Base-by-base conservation (phyloP, 2,113 vertebrate genomes). In the Coptodon bakossiorum region DNA sequence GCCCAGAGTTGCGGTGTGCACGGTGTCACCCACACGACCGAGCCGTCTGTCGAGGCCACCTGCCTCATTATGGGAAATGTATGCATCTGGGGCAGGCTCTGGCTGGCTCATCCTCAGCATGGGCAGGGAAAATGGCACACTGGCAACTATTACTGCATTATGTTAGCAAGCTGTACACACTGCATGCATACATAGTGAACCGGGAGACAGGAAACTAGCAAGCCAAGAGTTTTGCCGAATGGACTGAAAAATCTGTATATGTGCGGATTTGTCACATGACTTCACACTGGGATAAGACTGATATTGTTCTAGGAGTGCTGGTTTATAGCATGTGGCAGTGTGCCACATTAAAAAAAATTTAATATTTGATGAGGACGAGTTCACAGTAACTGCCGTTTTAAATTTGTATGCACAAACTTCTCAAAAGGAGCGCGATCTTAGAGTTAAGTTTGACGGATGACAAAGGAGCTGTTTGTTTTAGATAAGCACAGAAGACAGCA, bases 61-160 rank as follows among this genome's bases (percentile, higher is more conserved):
- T 95, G 95, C 94, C 95, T 95, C 94, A 96, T 95, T 95, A 96
- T 94, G 92, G 93, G 92, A 95, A 96, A 96, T 95, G 94, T 95
- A 95, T 96, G 96, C 95, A 96, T 95, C 94, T 96, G 92, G 95
- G 94, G 93, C 95, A 96, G 93, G 92, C 94, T 88, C 89, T 88
- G 93, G 91, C 95, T 93, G 94, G 92, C 93, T 93, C 88, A 85
- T 92, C 86, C 89, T 87, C 88, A 82, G 91, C 90, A 94, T 90
- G 94, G 94, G 92, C 92, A 94, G 93, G 89, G 88, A 86, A 93
- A 94, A 94, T 93, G 94, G 94, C 95, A 94, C 90, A 81, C 91
- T 90, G 92, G 93, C 92, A 95, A 94, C 92, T 92, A 95, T 94
- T 95, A 95, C 91, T 94, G 95, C 85, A 94, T 94, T 89, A 94